Percentiles rank a stretch among this genome's conserved stretches.
Evolutionary conservation across 2,113 vertebrate genomes (phyloP).

Genomic region (Heterotis niloticus): DNA sequence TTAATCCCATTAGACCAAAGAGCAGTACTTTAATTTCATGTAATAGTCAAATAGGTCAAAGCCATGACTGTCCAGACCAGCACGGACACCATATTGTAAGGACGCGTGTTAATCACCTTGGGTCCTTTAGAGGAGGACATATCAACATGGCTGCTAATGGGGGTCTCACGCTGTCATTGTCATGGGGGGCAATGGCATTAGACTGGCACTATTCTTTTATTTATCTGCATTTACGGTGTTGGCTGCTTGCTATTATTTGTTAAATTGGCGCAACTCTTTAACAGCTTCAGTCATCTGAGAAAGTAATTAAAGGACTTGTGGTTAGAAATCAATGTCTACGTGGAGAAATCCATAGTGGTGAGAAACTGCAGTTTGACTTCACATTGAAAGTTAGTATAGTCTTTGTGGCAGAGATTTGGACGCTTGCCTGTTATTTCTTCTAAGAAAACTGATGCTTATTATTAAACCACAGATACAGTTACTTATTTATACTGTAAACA

Average conservation of each 20-base stretch:
- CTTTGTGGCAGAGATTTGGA: slow-evolving; percentile 28
- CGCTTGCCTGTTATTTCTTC: slow-evolving; percentile 22
- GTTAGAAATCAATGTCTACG: slow-evolving; percentile 32
- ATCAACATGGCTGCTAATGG: slow-evolving; percentile 78
- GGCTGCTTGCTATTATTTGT: slow-evolving; percentile 39
- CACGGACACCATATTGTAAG: slow-evolving; percentile 75
- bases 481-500: neutral
- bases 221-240: slow-evolving; percentile 35
- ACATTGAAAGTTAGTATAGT: slow-evolving; percentile 27
- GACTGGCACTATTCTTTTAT: slow-evolving; percentile 56
- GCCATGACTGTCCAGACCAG: slow-evolving; percentile 34
- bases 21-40: slow-evolving; percentile 51
- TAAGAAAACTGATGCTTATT: slow-evolving; percentile 17
- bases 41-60: slow-evolving; percentile 68
- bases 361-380: slow-evolving; percentile 21
- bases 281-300: slow-evolving; percentile 45
- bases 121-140: slow-evolving; percentile 79
- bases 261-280: slow-evolving; percentile 49
- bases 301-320: slow-evolving; percentile 40
- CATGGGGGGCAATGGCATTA: slow-evolving; percentile 60
- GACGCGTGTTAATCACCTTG: slow-evolving; percentile 83
- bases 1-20: neutral
- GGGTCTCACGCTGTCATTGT: slow-evolving; percentile 66
- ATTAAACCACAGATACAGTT: neutral
- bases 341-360: slow-evolving; percentile 29